Conservation (phyloP, 2,113 vertebrate species). For the Dolichotis patagonum region DNA sequence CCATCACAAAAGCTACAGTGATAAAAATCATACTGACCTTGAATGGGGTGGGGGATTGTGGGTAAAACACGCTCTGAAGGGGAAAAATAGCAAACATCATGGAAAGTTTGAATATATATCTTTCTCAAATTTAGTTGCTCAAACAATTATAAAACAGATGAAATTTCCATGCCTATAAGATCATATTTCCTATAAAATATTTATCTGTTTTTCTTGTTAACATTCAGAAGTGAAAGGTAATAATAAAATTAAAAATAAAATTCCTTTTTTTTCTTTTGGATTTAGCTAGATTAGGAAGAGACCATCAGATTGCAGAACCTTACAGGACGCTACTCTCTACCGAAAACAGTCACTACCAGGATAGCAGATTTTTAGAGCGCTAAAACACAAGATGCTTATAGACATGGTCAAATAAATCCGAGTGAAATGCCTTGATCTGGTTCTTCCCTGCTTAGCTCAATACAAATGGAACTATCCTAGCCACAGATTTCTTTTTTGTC, state of each 20-base stretch:
- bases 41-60: slow-evolving; percentile 90
- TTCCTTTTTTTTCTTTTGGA: background rate
- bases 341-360: background rate
- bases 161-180: slow-evolving; percentile 69
- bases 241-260: slow-evolving; percentile 39
- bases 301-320: background rate
- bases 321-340: background rate
- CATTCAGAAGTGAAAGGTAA: slow-evolving; percentile 14
- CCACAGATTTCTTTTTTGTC: background rate
- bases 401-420: background rate
- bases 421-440: background rate
- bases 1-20: slow-evolving; percentile 84
- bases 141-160: slow-evolving; percentile 83
- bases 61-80: slow-evolving; percentile 91
- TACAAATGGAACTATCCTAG: background rate
- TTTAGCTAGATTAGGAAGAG: background rate
- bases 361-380: background rate
- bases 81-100: slow-evolving; percentile 88
- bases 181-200: slow-evolving; percentile 57
- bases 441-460: background rate
- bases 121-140: slow-evolving; percentile 80
- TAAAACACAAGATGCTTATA: background rate
- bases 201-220: slow-evolving; percentile 54
- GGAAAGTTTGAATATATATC: slow-evolving; percentile 80
- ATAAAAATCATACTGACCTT: slow-evolving; percentile 92